Evolutionary conservation across 2,113 vertebrate genomes (phyloP).

Genomic region (Cyanoramphus novaezelandiae): DNA sequence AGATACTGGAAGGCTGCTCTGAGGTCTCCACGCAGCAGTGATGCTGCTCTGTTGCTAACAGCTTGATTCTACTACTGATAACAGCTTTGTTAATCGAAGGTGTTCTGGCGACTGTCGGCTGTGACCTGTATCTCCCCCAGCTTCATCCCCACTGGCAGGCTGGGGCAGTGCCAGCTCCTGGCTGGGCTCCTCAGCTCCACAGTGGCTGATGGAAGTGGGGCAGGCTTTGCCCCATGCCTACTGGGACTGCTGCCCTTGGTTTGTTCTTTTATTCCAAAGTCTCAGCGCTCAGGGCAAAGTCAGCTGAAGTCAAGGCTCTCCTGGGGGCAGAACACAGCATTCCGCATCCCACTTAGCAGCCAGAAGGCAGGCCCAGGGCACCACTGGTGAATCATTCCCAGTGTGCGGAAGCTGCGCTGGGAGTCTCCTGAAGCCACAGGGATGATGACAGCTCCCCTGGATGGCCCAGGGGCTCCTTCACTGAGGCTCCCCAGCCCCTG

Average conservation of each 20-base stretch:
- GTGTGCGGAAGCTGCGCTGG: not conserved
- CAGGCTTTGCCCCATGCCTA: not conserved
- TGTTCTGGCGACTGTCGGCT: not conserved
- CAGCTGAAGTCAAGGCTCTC: not conserved
- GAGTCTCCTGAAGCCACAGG: not conserved
- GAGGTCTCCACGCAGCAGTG: not conserved
- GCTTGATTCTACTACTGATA: not conserved
- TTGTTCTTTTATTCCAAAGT: not conserved
- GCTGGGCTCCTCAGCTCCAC: not conserved
- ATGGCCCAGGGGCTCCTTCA: not conserved
- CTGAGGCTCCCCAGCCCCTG: fast-evolving
- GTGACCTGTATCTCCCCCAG: not conserved
- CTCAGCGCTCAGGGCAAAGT: not conserved
- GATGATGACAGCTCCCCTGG: not conserved
- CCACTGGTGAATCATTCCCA: not conserved
- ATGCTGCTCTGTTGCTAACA: not conserved
- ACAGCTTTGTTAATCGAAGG: not conserved
- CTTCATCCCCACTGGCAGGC: not conserved
- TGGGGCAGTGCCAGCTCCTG: not conserved
- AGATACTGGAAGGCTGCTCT: no score
- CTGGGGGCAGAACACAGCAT: fast-evolving
- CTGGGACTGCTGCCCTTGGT: not conserved
- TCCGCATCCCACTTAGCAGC: not conserved
- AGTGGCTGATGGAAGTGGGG: not conserved
- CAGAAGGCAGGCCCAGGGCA: not conserved